A percentile compares a stretch with the other conserved stretches of the same genome.
phyloP scores from a whole-genome alignment of 2,113 vertebrate species.

The Hypanus sabinus region DNA sequence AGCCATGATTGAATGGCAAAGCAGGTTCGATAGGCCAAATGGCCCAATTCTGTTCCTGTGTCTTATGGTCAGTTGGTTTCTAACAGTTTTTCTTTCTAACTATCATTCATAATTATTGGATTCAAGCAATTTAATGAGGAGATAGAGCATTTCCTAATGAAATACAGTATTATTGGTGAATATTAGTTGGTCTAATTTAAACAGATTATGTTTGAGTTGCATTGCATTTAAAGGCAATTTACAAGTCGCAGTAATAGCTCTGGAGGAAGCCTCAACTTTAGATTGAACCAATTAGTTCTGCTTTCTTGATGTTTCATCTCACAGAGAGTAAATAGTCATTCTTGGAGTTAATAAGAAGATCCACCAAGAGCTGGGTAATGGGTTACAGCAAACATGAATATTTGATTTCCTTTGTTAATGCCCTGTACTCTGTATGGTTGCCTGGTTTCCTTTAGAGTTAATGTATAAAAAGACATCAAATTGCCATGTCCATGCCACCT shows the following conservation, averaged over 20 bases:
- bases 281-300: background rate
- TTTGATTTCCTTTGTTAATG: background rate
- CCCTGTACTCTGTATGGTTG: background rate
- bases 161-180: background rate
- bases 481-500: background rate
- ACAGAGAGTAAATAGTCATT: background rate
- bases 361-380: background rate
- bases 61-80: no score
- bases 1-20: no score
- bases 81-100: no score
- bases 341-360: background rate
- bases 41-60: no score
- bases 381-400: background rate
- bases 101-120: background rate
- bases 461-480: background rate
- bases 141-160: background rate
- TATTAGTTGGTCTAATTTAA: background rate
- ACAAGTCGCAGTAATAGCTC: background rate
- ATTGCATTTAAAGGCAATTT: background rate
- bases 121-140: background rate
- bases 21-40: no score
- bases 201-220: background rate
- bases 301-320: background rate
- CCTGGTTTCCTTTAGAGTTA: background rate
- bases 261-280: background rate